phyloP scores from a whole-genome alignment of 2,113 vertebrate genomes.

The Psittacus erithacus region DNA sequence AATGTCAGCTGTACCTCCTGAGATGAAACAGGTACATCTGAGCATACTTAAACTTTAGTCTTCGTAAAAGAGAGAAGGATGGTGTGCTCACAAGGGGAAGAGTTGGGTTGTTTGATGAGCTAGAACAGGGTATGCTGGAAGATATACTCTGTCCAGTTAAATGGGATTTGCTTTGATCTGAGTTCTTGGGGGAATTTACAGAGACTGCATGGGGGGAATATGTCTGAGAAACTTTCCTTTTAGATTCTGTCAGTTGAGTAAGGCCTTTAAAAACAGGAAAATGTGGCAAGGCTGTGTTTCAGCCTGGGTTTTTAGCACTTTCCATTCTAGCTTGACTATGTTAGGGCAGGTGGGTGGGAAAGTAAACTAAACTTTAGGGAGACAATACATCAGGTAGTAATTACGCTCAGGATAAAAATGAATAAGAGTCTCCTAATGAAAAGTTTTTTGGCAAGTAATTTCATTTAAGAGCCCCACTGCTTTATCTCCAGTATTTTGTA shows the following conservation, averaged over 20 bases:
- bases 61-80: not conserved
- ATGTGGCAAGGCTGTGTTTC: not conserved
- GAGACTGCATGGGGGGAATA: not conserved
- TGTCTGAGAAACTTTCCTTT: not conserved
- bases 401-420: not conserved
- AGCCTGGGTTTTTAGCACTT: accelerated
- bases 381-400: not conserved
- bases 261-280: not conserved
- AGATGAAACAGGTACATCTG: not conserved
- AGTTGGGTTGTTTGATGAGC: not conserved
- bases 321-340: accelerated
- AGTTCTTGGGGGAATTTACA: not conserved
- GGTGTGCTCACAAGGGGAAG: not conserved
- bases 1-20: not conserved
- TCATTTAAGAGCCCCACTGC: not conserved
- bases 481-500: not conserved
- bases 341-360: not conserved
- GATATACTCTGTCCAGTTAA: not conserved
- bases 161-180: not conserved
- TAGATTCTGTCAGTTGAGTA: not conserved
- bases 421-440: not conserved
- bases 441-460: not conserved
- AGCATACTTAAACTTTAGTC: not conserved
- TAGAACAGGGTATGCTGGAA: not conserved
- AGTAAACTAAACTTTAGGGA: not conserved